phyloP scores from a whole-genome alignment of 2,888 invertebrate genomes.

The Erebia palarica region DNA sequence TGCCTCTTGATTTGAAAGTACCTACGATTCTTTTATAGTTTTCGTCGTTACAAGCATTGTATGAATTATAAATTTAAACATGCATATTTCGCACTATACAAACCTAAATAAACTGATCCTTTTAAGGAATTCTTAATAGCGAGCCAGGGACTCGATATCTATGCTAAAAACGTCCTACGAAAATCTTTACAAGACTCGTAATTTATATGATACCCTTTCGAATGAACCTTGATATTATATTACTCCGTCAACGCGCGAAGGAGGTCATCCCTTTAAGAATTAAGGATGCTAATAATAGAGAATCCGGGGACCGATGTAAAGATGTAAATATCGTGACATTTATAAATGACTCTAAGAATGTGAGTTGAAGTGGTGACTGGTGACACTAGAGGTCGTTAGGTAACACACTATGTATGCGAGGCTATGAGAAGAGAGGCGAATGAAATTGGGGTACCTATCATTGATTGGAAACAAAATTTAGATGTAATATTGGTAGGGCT shows the following conservation, averaged over 20 bases:
- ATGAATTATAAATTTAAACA: background rate
- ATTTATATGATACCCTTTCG: slow-evolving; percentile 24
- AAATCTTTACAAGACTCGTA: slow-evolving; percentile 5
- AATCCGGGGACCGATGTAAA: slow-evolving; percentile 31
- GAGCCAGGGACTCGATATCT: background rate
- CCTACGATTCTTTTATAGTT: no score
- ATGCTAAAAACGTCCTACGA: background rate
- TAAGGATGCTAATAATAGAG: slow-evolving; percentile 35
- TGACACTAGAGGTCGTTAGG: background rate
- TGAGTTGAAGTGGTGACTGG: background rate
- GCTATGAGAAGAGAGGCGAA: background rate
- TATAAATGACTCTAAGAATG: slow-evolving; percentile 35
- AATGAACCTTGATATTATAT: slow-evolving; percentile 28
- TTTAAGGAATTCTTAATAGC: background rate
- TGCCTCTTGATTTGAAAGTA: no score
- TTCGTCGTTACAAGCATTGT: no score
- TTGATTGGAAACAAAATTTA: no score
- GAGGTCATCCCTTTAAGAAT: slow-evolving; percentile 36
- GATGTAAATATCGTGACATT: slow-evolving; percentile 37
- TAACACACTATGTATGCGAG: background rate
- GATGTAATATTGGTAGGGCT: no score
- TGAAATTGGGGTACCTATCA: background rate
- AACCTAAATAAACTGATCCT: background rate
- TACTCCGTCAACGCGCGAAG: slow-evolving; percentile 26
- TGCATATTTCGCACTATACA: background rate